phyloP scores from a whole-genome alignment of 1,140 invertebrate genomes.

The Belonocnema kinseyi region DNA sequence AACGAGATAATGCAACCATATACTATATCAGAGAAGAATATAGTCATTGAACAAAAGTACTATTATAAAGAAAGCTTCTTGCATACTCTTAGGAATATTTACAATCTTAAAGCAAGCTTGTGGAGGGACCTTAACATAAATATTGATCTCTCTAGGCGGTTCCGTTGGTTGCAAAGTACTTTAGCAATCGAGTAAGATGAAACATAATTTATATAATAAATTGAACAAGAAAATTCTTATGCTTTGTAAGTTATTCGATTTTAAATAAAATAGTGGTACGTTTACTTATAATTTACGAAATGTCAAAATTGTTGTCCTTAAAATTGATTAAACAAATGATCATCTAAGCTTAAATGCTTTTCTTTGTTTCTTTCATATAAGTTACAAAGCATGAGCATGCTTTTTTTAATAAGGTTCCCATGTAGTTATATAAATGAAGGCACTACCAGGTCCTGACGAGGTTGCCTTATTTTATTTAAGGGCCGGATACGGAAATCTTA shows the following conservation, averaged over 20 bases:
- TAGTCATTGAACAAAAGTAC: conserved; percentile 19
- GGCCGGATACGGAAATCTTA: too few species aligned
- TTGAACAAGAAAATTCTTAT: neutral
- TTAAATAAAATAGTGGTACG: too few species aligned
- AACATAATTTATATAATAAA: conserved; percentile 20
- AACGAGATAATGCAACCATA: conserved; percentile 4
- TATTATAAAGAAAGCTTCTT: conserved; percentile 13
- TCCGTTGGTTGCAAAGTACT: neutral
- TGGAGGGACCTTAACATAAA: conserved; percentile 14
- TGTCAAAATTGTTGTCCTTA: too few species aligned
- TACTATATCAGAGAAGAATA: conserved; percentile 10
- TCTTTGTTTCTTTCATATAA: too few species aligned
- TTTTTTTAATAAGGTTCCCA: too few species aligned
- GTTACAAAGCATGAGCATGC: too few species aligned
- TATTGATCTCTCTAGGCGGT: conserved; percentile 17
- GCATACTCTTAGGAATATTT: conserved; percentile 21
- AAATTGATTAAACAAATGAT: too few species aligned
- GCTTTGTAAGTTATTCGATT: neutral
- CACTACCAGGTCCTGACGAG: too few species aligned
- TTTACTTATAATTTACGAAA: too few species aligned
- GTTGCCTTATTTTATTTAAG: too few species aligned
- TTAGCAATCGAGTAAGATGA: neutral
- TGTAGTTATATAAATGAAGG: too few species aligned
- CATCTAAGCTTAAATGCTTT: too few species aligned
- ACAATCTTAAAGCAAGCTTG: conserved; percentile 3